phyloP scores from a whole-genome alignment of 2,113 vertebrate species.

The Capra hircus region DNA sequence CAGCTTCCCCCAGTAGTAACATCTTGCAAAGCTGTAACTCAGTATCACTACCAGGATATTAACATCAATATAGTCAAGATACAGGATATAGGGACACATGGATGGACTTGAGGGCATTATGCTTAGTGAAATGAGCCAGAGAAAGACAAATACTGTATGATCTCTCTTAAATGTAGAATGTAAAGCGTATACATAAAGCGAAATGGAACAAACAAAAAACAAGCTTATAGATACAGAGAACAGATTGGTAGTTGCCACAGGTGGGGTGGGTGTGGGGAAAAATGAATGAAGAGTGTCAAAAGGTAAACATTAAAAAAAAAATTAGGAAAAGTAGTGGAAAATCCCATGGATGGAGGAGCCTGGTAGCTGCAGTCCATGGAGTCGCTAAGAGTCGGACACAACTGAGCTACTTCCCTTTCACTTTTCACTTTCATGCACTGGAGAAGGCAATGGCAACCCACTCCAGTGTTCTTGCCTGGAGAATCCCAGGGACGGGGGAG shows the following conservation, averaged over 20 bases:
- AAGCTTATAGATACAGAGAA: background rate
- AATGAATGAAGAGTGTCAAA: background rate
- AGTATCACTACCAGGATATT: background rate
- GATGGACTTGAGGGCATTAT: background rate
- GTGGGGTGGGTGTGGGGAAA: background rate
- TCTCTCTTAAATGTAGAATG: background rate
- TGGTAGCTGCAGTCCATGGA: too few species aligned
- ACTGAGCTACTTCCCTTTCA: too few species aligned
- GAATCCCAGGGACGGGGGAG: too few species aligned
- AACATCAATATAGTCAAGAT: background rate
- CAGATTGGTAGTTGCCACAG: background rate
- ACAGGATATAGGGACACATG: background rate
- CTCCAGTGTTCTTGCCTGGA: too few species aligned
- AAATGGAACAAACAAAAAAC: background rate
- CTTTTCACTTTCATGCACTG: too few species aligned
- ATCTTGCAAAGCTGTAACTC: background rate
- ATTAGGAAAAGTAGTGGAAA: background rate
- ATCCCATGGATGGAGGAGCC: too few species aligned
- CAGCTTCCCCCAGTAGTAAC: background rate
- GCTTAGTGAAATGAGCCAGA: background rate
- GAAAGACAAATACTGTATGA: background rate
- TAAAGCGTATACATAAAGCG: background rate
- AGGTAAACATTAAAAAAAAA: background rate
- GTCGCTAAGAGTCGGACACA: rapidly evolving
- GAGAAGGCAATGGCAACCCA: too few species aligned